Evolutionary conservation across 2,888 invertebrate genomes (phyloP).

Genomic region (Diarsia mendica): DNA sequence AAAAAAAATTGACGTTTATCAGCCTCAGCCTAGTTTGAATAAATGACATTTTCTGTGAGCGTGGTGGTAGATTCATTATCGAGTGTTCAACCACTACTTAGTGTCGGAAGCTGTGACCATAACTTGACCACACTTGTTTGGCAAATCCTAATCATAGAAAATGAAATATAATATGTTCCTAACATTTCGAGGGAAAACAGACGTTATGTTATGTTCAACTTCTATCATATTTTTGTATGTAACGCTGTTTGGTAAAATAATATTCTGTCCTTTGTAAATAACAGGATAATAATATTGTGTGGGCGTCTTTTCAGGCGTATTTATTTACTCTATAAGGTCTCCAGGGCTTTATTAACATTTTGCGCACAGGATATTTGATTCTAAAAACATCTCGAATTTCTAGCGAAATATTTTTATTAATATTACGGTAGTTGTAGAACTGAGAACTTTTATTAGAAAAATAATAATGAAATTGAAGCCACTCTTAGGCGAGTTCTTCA

Average conservation of each 20-base stretch:
- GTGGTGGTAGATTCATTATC: no score
- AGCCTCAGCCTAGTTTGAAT: no score
- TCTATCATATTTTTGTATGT: not conserved
- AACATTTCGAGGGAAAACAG: not conserved
- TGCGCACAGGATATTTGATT: slow-evolving; percentile 44
- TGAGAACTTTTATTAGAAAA: slow-evolving; percentile 2
- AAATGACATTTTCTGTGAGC: no score
- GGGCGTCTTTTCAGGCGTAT: slow-evolving; percentile 34
- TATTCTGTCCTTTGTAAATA: slow-evolving; percentile 54
- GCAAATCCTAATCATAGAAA: not conserved
- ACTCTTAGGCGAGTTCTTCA: not conserved
- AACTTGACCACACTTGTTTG: not conserved
- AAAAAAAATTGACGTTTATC: no score
- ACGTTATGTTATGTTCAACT: not conserved
- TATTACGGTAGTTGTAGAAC: not conserved
- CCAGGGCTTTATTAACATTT: slow-evolving; percentile 38
- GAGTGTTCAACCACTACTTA: not conserved
- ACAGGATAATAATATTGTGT: slow-evolving; percentile 36
- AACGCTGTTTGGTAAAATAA: slow-evolving; percentile 34
- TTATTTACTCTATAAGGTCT: slow-evolving; percentile 40
- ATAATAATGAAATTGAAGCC: slow-evolving; percentile 6
- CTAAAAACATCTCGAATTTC: slow-evolving; percentile 27
- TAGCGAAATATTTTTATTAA: slow-evolving; percentile 27
- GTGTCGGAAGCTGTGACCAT: not conserved
- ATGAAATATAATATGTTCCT: not conserved